Percentiles rank a stretch among this genome's conserved stretches.
phyloP scores from a whole-genome alignment of 1,140 invertebrate genomes.

The Ceratina japonica region DNA sequence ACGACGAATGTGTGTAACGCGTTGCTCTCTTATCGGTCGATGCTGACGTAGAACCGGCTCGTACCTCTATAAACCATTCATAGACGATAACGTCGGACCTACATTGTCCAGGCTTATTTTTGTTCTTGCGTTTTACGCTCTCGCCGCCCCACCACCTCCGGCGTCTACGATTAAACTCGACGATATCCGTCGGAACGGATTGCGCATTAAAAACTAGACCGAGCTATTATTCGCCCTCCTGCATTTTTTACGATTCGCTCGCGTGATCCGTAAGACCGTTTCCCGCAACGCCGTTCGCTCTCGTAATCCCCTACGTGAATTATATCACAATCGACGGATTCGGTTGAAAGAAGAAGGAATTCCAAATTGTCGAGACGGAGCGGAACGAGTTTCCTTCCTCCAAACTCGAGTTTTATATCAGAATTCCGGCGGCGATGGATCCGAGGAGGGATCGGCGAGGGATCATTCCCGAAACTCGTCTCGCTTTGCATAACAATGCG shows the following conservation, averaged over 20 bases:
- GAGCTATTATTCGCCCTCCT: no score
- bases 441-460: not conserved
- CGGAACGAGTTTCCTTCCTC: not conserved
- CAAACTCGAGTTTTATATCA: not conserved
- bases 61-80: slow-evolving; percentile 60
- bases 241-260: no score
- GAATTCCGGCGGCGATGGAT: not conserved
- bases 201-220: no score
- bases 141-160: not conserved
- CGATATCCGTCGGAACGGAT: not conserved
- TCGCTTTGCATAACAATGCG: slow-evolving; percentile 46
- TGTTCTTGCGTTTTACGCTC: slow-evolving; percentile 10
- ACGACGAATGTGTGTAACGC: slow-evolving; percentile 54
- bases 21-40: slow-evolving; percentile 60
- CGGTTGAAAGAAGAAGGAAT: no score
- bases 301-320: no score
- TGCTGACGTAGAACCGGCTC: slow-evolving; percentile 59
- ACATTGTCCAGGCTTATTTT: slow-evolving; percentile 50
- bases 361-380: not conserved
- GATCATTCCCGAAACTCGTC: slow-evolving; percentile 9
- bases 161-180: not conserved
- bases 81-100: slow-evolving; percentile 58
- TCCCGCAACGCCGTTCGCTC: no score
- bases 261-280: no score
- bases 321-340: no score